Conservation (phyloP, 2,113 vertebrate genomes). For the Chaenocephalus aceratus region DNA sequence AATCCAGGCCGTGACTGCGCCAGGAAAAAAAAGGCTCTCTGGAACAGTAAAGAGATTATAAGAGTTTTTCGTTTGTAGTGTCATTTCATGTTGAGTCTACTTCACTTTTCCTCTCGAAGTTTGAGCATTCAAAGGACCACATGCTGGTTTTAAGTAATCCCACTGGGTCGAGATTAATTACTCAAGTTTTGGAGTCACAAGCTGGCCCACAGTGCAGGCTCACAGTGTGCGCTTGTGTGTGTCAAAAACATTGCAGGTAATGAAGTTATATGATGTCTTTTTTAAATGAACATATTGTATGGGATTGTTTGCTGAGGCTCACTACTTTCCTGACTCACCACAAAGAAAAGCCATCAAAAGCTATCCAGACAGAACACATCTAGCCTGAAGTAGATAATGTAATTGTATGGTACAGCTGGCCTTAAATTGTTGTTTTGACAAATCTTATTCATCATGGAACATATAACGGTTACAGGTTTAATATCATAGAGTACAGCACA, state of each 20-base stretch:
- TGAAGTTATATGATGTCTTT: conserved; percentile 19
- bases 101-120: conserved; percentile 41
- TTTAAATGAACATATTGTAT: conserved; percentile 16
- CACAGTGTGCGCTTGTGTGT: neutral
- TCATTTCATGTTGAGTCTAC: conserved; percentile 44
- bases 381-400: neutral
- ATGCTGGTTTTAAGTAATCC: conserved; percentile 70
- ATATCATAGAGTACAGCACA: neutral
- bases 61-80: conserved; percentile 58
- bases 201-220: neutral
- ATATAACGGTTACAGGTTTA: neutral
- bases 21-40: neutral
- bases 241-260: conserved; percentile 1
- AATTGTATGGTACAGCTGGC: neutral
- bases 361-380: neutral
- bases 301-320: neutral
- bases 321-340: neutral
- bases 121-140: conserved; percentile 44
- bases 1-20: neutral
- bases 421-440: neutral
- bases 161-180: conserved; percentile 64
- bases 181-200: conserved; percentile 41
- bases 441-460: neutral
- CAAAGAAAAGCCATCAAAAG: neutral
- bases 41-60: conserved; percentile 49